Base-by-base conservation (phyloP, 1,140 invertebrate species). In the Drosophila ohnishii region DNA sequence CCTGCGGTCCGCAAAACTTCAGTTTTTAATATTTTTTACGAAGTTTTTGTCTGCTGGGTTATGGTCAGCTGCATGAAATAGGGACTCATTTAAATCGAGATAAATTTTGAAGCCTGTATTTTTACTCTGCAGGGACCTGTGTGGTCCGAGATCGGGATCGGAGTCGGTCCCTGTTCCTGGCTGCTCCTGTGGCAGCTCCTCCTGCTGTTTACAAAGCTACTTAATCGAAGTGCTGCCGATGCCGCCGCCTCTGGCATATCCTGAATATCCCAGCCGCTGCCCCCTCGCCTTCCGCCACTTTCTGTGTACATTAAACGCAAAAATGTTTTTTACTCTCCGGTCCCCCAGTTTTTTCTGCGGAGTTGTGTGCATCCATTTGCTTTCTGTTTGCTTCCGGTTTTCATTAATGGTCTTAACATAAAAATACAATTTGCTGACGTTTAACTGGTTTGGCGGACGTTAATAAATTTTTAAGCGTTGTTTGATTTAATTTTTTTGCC, bases 321-420 rank as follows among this genome's bases (percentile, higher is more conserved):
- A 78, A 86, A 78, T 85, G 65, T 71, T 87, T 72, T 74, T 69
- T 72, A 64, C 81, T 56, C 39, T 51, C 55, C 19, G 59, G 32
- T 47, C 59, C 74, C 32, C 22, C 35, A 37, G 35, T 22, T 37
- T 32, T 67, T 40, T 42, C 62, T 47, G 37, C 25, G 32, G 48
- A 16, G 48, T 44, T 62, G 40, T 55, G 39, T 72, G 39, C 35
- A 40, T 76, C 62, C 73, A 64, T 76, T 84, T 62, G 66, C 51
- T 42, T 58, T 86, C 65, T 86, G 82, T 82, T 86, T 87, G 83
- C 78, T 79, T 86, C 78, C 75, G 83, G 71, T 86, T 86, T 86
- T 86, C 83, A 86, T 86, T 86, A 86, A 86, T 86, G 83, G 82
- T 79, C 79, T 86, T 87, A 87, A 86, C 82, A 86, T 86, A 87